A percentile compares a stretch with the other conserved stretches of the same genome.
Evolutionary conservation across 2,888 invertebrate species (phyloP).

Genomic region (Diaperis boleti): DNA sequence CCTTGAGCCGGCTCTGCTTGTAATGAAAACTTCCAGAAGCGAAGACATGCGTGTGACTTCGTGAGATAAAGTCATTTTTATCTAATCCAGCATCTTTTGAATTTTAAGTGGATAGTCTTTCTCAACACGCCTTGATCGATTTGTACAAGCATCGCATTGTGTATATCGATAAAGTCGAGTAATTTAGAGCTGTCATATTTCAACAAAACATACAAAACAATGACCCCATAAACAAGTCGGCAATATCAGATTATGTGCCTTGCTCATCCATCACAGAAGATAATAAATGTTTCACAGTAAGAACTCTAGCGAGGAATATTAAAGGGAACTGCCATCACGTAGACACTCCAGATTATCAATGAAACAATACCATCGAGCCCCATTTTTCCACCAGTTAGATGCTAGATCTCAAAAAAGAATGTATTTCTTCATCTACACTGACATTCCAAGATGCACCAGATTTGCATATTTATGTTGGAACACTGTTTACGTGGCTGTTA

Average conservation of each 20-base stretch:
- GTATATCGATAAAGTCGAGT: conserved; percentile 20
- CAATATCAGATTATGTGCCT: conserved; percentile 37
- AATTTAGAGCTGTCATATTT: conserved; percentile 35
- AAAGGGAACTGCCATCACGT: conserved; percentile 19
- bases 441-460: conserved; percentile 28
- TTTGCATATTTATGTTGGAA: conserved; percentile 33
- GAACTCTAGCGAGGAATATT: conserved; percentile 23
- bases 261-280: conserved; percentile 35
- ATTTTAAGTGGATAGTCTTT: not conserved
- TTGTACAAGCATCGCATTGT: conserved; percentile 8
- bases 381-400: conserved; percentile 1
- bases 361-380: conserved; percentile 25
- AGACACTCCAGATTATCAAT: conserved; percentile 35
- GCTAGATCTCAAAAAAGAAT: not conserved
- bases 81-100: conserved; percentile 9
- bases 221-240: conserved; percentile 35
- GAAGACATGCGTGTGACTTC: conserved; percentile 11
- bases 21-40: conserved; percentile 15
- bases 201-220: conserved; percentile 33
- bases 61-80: conserved; percentile 13
- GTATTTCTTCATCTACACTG: not conserved
- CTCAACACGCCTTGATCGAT: conserved; percentile 6
- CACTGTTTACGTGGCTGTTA: conserved; percentile 20
- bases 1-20: no score
- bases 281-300: conserved; percentile 36